Evolutionary conservation across 2,888 invertebrate genomes (phyloP).

Genomic region (Eristalinus aeneus): DNA sequence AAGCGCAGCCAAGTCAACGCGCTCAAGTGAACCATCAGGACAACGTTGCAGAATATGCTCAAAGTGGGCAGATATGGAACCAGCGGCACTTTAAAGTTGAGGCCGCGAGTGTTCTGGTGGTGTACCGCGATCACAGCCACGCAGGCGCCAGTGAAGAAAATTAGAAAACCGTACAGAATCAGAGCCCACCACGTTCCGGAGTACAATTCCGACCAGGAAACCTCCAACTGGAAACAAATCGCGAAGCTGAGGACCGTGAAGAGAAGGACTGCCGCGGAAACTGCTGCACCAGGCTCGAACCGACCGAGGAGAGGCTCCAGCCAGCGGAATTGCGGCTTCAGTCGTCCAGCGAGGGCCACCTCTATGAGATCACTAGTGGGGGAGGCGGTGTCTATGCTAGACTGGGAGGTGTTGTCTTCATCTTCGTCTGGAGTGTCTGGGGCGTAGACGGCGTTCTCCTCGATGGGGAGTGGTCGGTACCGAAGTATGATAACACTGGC

Average conservation of each 20-base stretch:
- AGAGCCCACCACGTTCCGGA: conserved; percentile 86
- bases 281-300: conserved; percentile 89
- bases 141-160: conserved; percentile 85
- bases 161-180: conserved; percentile 84
- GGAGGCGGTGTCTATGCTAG: conserved; percentile 84
- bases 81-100: conserved; percentile 90
- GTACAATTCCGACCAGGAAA: conserved; percentile 83
- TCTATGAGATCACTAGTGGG: conserved; percentile 83
- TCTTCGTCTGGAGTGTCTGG: conserved; percentile 82
- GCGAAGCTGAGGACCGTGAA: conserved; percentile 86
- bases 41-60: conserved; percentile 91
- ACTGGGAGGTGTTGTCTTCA: conserved; percentile 83
- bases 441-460: conserved; percentile 82
- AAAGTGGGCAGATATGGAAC: conserved; percentile 90
- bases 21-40: conserved; percentile 91
- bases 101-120: conserved; percentile 86
- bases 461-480: conserved; percentile 85
- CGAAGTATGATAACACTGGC: conserved; percentile 93
- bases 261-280: conserved; percentile 86
- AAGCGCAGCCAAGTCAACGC: conserved; percentile 92
- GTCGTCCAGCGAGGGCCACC: conserved; percentile 86
- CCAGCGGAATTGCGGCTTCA: conserved; percentile 88
- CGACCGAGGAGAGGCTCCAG: conserved; percentile 87
- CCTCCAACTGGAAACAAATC: conserved; percentile 85
- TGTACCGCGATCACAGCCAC: conserved; percentile 88